A percentile compares a stretch with the other conserved stretches of the same genome.
phyloP scores from a whole-genome alignment of 2,113 vertebrate species.

The Microcebus jonahi region DNA sequence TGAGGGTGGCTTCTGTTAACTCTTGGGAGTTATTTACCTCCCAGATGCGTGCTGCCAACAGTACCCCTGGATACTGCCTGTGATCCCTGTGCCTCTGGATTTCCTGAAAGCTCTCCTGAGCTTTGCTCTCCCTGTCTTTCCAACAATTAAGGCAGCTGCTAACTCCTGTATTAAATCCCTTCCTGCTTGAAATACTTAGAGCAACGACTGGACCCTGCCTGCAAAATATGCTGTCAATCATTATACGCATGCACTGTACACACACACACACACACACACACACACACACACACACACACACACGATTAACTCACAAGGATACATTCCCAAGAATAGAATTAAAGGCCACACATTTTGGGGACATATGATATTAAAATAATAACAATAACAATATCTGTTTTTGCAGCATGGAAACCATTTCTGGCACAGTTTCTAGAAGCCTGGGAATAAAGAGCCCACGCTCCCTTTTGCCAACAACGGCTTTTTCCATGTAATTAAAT shows the following conservation, averaged over 20 bases:
- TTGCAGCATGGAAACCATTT: background rate
- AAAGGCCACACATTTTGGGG: background rate
- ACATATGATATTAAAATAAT: background rate
- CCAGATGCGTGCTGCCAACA: background rate
- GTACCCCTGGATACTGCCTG: fast-evolving
- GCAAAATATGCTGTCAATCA: background rate
- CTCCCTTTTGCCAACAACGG: background rate
- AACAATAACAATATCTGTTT: background rate
- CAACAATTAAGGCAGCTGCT: background rate
- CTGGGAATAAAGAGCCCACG: background rate
- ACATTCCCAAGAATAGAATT: background rate
- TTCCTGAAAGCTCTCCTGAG: background rate
- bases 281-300: background rate
- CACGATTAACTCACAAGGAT: background rate
- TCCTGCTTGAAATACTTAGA: background rate
- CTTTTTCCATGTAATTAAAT: background rate
- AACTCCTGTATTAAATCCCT: background rate
- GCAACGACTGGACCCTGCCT: no score
- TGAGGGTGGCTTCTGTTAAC: background rate
- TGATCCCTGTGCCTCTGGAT: background rate
- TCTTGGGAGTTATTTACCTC: background rate
- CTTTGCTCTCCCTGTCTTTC: background rate
- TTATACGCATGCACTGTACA: background rate
- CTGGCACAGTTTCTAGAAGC: background rate
- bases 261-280: background rate